Base-by-base conservation (phyloP, 2,797 vertebrate genomes). In the Phalloptychus januarius region DNA sequence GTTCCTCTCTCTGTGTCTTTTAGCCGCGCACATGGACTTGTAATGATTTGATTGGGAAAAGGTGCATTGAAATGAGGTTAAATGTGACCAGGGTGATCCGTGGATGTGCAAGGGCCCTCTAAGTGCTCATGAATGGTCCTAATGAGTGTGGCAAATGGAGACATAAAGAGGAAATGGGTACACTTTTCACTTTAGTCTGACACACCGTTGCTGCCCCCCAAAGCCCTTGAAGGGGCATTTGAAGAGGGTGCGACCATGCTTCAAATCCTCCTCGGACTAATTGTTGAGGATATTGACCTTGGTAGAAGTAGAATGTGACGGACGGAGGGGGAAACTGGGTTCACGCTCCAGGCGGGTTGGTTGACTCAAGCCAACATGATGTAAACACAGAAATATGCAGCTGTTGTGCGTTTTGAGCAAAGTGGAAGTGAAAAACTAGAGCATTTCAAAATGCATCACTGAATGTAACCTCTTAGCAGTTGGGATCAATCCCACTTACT, bases 281-380 rank as follows among this genome's bases (percentile, higher is more conserved):
- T 95, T 95, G 92, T 95, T 94, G 91, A 89, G 89, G 94, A 93
- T 94, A 94, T 94, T 96, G 94, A 96, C 95, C 94, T 96, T 96
- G 95, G 91, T 77, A 88, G 82, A 85, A 87, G 83, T 80, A 84
- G 82, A 86, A 85, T 84, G 80, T 61, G 33, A 85, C 31, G 42
- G 73, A 82, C 83, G 80, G 85, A 83, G 84, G 86, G 38, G 83
- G 78, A 76, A 78, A 81, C 82, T 77, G 80, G 87, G 88, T 86
- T 86, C 85, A 79, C 72, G 84, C 89, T 91, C 90, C 87, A 90
- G 0, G 72, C 18, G 1, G 75, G 79, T 82, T 69, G 80, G 71
- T 86, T 91, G 88, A 93, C 5, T 13, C 31, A 36, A 63, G 33
- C 20, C 20, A 8, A 8, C 61, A 20, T 65, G 61, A 42, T 1